These are phyloP conservation scores for Gobiocypris rarus DNA, from an alignment of 2,113 vertebrate genomes.

Conservation along the genomic window DNA sequence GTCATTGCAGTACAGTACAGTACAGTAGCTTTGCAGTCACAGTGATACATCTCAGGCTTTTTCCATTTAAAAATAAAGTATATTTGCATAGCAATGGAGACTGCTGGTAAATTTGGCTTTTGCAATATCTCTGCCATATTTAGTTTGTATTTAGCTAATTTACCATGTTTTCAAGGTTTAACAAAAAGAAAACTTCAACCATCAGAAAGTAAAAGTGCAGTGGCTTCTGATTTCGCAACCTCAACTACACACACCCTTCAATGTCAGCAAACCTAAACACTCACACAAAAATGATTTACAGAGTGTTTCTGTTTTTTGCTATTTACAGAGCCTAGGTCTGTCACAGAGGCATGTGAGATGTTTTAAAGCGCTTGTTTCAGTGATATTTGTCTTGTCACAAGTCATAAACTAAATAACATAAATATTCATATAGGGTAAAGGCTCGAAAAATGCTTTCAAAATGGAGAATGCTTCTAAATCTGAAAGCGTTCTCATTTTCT, in stretches of 20 bases:
- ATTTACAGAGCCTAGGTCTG: not conserved
- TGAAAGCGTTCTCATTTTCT: not conserved
- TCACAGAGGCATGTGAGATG: not conserved
- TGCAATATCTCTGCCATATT: not conserved
- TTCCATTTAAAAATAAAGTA: not conserved
- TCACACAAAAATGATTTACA: not conserved
- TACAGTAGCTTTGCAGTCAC: conserved; percentile 48
- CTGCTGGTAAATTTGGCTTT: conserved; percentile 21
- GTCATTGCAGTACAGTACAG: conserved; percentile 43
- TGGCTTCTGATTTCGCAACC: not conserved
- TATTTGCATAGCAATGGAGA: conserved; percentile 31
- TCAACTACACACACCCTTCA: not conserved
- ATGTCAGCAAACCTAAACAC: not conserved
- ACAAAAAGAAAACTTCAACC: not conserved
- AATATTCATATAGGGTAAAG: not conserved
- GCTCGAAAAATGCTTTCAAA: not conserved
- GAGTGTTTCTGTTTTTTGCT: not conserved
- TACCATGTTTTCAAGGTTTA: not conserved
- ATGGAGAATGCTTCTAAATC: not conserved
- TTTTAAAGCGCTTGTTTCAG: not conserved
- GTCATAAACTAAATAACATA: not conserved
- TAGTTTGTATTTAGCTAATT: not conserved
- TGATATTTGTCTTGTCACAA: not conserved
- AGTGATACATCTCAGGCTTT: conserved; percentile 23
- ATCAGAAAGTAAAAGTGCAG: not conserved